Conservation (phyloP, 1,140 invertebrate species). For the Euglossa dilemma region DNA sequence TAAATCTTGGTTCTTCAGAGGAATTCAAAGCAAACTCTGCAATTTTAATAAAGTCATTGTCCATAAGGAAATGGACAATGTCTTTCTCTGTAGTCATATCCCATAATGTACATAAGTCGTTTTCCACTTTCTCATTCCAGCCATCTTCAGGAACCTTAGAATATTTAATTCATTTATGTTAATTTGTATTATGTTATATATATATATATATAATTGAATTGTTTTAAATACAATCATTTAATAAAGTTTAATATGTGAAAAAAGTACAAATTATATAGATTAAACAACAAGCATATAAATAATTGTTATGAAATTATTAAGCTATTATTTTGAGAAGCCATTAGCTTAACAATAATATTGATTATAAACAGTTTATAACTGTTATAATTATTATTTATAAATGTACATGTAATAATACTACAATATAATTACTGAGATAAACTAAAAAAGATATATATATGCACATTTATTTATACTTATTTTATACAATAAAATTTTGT, state of each 20-base stretch:
- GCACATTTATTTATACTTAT: too few relatives aligned
- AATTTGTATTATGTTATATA: background rate
- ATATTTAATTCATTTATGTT: slow-evolving; percentile 2
- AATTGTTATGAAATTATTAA: too few relatives aligned
- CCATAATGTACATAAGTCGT: slow-evolving; percentile 89
- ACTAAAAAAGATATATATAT: too few relatives aligned
- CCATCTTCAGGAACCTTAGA: slow-evolving; percentile 78
- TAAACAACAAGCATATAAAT: too few relatives aligned
- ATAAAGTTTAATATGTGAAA: background rate
- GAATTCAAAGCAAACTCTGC: slow-evolving; percentile 79
- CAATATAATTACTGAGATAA: background rate
- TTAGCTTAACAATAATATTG: too few relatives aligned
- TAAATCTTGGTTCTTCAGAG: slow-evolving; percentile 83
- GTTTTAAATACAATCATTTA: background rate
- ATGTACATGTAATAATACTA: slow-evolving; percentile 1
- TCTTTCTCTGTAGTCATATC: slow-evolving; percentile 90
- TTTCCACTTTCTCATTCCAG: slow-evolving; percentile 84
- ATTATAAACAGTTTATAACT: too few relatives aligned
- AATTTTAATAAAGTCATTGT: slow-evolving; percentile 86
- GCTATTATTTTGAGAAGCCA: too few relatives aligned
- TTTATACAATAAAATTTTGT: too few relatives aligned
- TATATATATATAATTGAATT: too few relatives aligned
- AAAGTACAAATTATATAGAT: too few relatives aligned
- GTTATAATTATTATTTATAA: background rate
- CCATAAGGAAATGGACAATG: slow-evolving; percentile 86